Base-by-base conservation (phyloP, 2,797 vertebrate species). In the Psittacula echo region DNA sequence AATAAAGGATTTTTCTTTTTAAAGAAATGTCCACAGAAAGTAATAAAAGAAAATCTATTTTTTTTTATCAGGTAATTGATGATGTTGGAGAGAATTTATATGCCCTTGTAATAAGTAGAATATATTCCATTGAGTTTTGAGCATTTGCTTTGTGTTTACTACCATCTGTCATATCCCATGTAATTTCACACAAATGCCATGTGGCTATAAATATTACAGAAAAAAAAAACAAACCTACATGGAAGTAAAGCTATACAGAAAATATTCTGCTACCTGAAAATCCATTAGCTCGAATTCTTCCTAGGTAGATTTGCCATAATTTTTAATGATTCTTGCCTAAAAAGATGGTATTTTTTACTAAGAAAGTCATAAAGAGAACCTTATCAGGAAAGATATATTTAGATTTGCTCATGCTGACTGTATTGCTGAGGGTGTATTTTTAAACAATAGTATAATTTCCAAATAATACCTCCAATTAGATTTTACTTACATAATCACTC, bases 291-390 rank as follows among this genome's bases (percentile, higher is more conserved):
- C 53, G 50, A 70, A 78, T 45, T 4, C 13, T 92, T 81, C n/a
- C 13, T 85, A 50, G n/a, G 37, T 62, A 74, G 60, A 67, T 42
- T 90, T 95, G 15, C 89, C 48, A 73, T 90, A 94, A 83, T 80
- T 83, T 26, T 30, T 37, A 80, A 7, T 47, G 26, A 68, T 80
- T 94, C 13, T 62, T 72, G 41, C 10, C 22, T 93, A 56, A n/a
- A 85, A 94, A 75, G 24, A 9, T 82, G 56, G 61, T 8, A 71
- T 48, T 32, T 53, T 48, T 81, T 62, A 47, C 42, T 80, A 37
- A 95, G 93, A n/a, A 78, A 85, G 16, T 37, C 70, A 34, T 78
- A 73, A 75, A 26, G 16, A 80, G 21, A 75, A 82, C 50, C 7
- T 42, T 83, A 62, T 12, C 51, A 56, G 34, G 42, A 83, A 39